Evolutionary conservation across 1,140 invertebrate genomes (phyloP).

Genomic region (Psilanteris sp.): DNA sequence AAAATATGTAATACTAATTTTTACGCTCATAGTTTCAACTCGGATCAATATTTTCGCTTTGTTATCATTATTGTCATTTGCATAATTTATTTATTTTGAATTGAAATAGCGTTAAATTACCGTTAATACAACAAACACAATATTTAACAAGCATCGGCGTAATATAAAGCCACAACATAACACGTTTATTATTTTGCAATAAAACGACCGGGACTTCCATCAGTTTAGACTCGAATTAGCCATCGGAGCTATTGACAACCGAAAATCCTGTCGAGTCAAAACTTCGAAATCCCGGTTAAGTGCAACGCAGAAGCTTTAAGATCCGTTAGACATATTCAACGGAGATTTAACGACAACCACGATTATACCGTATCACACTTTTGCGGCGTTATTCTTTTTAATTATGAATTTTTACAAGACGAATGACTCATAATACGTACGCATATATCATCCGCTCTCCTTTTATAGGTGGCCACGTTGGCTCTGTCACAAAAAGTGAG

Average conservation of each 20-base stretch:
- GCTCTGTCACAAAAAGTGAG: conserved; percentile 4
- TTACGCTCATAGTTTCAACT: too few relatives aligned
- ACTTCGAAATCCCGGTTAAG: conserved; percentile 49
- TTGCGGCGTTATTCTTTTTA: too few relatives aligned
- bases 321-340: conserved; percentile 31
- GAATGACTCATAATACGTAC: neutral
- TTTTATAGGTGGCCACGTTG: neutral
- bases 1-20: too few relatives aligned
- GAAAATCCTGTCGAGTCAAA: conserved; percentile 60
- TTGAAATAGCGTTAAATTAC: too few relatives aligned
- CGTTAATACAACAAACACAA: too few relatives aligned
- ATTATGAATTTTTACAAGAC: neutral
- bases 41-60: too few relatives aligned
- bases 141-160: conserved; percentile 10
- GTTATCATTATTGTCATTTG: too few relatives aligned
- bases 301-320: conserved; percentile 17
- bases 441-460: neutral
- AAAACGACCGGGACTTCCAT: conserved; percentile 26
- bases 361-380: conserved; percentile 5
- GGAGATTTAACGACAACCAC: conserved; percentile 18
- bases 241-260: conserved; percentile 57
- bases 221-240: conserved; percentile 39
- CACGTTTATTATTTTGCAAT: conserved; percentile 22
- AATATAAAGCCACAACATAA: conserved; percentile 14
- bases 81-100: too few relatives aligned